Evolutionary conservation across 2,888 invertebrate species (phyloP).

Genomic region (Lochmaea crataegi): DNA sequence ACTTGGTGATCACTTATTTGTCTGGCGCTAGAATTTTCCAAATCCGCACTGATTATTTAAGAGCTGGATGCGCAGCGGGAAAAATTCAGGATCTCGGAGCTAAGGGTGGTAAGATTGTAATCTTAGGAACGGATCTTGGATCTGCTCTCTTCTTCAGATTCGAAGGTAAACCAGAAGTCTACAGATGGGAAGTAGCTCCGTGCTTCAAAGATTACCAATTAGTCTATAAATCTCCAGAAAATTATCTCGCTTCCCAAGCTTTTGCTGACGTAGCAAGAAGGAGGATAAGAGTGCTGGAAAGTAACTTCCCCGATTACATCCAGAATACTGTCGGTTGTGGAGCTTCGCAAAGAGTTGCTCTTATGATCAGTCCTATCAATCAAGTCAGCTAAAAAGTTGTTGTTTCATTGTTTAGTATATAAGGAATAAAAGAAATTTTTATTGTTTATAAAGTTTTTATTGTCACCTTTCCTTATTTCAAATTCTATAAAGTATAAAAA

Average conservation of each 20-base stretch:
- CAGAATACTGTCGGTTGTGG: slow-evolving; percentile 71
- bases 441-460: not conserved
- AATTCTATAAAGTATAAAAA: no score
- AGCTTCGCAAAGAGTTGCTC: slow-evolving; percentile 72
- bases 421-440: slow-evolving; percentile 9
- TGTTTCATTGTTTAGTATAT: not conserved
- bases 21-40: slow-evolving; percentile 70
- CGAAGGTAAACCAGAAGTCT: slow-evolving; percentile 72
- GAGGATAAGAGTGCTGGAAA: slow-evolving; percentile 74
- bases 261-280: slow-evolving; percentile 60
- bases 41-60: slow-evolving; percentile 68
- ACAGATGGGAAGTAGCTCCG: slow-evolving; percentile 73
- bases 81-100: slow-evolving; percentile 71
- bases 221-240: slow-evolving; percentile 58
- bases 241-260: slow-evolving; percentile 70
- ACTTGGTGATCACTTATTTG: slow-evolving; percentile 69
- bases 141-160: slow-evolving; percentile 72
- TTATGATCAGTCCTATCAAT: slow-evolving; percentile 17
- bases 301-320: slow-evolving; percentile 75
- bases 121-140: slow-evolving; percentile 73
- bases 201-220: slow-evolving; percentile 62
- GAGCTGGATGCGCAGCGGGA: slow-evolving; percentile 68
- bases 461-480: not conserved
- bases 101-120: slow-evolving; percentile 65
- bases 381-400: not conserved